phyloP scores from a whole-genome alignment of 2,888 invertebrate species.

The Drosophila colorata region DNA sequence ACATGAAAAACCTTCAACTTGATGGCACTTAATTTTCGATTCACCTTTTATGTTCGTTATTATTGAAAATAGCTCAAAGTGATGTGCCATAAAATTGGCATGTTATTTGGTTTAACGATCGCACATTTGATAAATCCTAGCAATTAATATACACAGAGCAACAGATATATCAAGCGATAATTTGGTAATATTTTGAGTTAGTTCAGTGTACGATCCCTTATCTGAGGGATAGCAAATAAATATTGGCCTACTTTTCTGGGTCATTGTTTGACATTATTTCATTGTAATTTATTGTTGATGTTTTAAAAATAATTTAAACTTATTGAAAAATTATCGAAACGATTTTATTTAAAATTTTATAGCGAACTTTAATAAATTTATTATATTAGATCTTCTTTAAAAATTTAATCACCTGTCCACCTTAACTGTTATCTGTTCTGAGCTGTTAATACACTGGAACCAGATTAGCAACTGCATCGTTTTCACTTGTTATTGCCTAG shows the following conservation, averaged over 20 bases:
- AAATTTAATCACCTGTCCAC: background rate
- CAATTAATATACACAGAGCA: background rate
- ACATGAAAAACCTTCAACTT: conserved; percentile 31
- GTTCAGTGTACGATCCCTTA: background rate
- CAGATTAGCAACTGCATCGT: conserved; percentile 5
- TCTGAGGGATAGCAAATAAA: background rate
- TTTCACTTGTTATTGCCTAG: background rate
- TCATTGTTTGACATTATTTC: background rate
- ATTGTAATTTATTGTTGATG: background rate
- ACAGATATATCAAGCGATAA: conserved; percentile 2
- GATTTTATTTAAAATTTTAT: too few relatives aligned
- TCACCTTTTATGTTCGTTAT: conserved; percentile 53
- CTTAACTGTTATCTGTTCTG: background rate
- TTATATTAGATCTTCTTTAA: too few relatives aligned
- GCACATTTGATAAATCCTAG: conserved; percentile 2
- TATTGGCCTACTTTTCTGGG: conserved; percentile 15
- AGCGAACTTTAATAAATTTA: too few relatives aligned
- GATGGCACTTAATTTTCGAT: conserved; percentile 36
- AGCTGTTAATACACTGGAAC: background rate
- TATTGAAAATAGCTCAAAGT: conserved; percentile 50
- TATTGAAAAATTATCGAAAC: too few relatives aligned
- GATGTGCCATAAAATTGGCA: conserved; percentile 47
- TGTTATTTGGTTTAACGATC: conserved; percentile 10
- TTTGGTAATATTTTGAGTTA: background rate
- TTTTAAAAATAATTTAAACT: background rate